Base-by-base conservation (phyloP, 2,113 vertebrate species). In the Varanus komodoensis region DNA sequence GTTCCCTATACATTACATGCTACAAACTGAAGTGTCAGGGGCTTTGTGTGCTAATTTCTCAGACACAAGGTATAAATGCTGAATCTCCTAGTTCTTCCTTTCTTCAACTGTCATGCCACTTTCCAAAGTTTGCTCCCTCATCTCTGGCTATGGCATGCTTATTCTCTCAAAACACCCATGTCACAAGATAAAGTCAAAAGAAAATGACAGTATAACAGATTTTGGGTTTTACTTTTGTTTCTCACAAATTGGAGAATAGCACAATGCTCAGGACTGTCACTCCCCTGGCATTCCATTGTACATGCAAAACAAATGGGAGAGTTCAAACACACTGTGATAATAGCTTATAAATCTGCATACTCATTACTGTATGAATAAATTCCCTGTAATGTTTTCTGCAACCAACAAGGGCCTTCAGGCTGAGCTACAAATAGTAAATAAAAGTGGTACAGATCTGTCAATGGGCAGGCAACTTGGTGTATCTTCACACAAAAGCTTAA, bases 161-260 rank as follows among this genome's bases (percentile, higher is more conserved):
- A 44, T 6, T 82, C 50, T 82, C 0, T 79, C 15, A n/a, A 74
- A 91, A 80, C 54, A 38, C 2, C 52, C 34, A 5, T 5, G 81
- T 74, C 88, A 54, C 71, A 57, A 17, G 17, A 17, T 87, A 34
- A 84, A 29, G 50, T 82, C 2, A n/a, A 1, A 6, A 90, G 68
- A 86, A 86, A 4, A 27, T 4, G n/a, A 0, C 3, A 34, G 3
- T 25, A 38, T 73, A 27, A 50, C 34, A 85, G 15, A 48, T 91
- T 71, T 88, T 85, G 11, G 21, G 19, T 32, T 91, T 80, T 73
- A 64, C 50, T 38, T 44, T 57, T 89, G 29, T 82, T 92, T 92
- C 80, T 17, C 48, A 29, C 57, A 5, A 27, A 88, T 57, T 2
- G 77, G 27, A 78, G 89, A 1, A 15, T 0, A 81, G 0, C 1